Evolutionary conservation across 2,888 invertebrate species (phyloP).

Genomic region (Myathropa florea): DNA sequence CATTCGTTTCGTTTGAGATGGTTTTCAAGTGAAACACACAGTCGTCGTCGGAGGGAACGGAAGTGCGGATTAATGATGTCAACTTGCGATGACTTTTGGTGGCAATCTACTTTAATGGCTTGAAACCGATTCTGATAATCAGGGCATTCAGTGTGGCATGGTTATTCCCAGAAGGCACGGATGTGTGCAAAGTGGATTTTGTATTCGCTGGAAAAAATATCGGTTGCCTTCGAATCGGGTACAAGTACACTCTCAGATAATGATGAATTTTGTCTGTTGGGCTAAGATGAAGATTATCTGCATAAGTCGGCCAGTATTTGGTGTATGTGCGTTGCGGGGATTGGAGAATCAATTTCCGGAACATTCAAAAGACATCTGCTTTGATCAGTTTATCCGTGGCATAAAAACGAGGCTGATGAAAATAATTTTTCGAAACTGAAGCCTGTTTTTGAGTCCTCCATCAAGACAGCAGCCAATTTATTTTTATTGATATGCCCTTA

Average conservation of each 20-base stretch:
- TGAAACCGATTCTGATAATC: slow-evolving; percentile 48
- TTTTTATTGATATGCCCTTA: too few relatives aligned
- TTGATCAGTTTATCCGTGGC: too few relatives aligned
- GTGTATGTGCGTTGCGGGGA: too few relatives aligned
- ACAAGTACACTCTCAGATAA: background rate
- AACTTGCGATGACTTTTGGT: slow-evolving; percentile 63
- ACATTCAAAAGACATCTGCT: too few relatives aligned
- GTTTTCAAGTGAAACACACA: slow-evolving; percentile 58
- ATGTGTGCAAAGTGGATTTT: background rate
- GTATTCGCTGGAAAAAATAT: background rate
- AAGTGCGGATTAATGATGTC: slow-evolving; percentile 68
- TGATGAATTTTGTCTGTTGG: background rate
- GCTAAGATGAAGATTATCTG: background rate
- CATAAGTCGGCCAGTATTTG: too few relatives aligned
- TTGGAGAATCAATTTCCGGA: too few relatives aligned
- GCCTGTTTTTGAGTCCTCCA: too few relatives aligned
- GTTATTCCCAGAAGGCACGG: background rate
- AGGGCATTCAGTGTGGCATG: slow-evolving; percentile 1
- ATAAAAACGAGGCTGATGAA: too few relatives aligned
- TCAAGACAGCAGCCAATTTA: too few relatives aligned
- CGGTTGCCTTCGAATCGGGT: background rate
- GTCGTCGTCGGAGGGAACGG: background rate
- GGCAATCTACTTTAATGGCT: slow-evolving; percentile 67
- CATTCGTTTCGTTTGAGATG: slow-evolving; percentile 70
- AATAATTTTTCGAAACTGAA: too few relatives aligned